Percentiles rank a stretch among this genome's conserved stretches.
phyloP scores from a whole-genome alignment of 2,113 vertebrate genomes.

The Steatornis caripensis region DNA sequence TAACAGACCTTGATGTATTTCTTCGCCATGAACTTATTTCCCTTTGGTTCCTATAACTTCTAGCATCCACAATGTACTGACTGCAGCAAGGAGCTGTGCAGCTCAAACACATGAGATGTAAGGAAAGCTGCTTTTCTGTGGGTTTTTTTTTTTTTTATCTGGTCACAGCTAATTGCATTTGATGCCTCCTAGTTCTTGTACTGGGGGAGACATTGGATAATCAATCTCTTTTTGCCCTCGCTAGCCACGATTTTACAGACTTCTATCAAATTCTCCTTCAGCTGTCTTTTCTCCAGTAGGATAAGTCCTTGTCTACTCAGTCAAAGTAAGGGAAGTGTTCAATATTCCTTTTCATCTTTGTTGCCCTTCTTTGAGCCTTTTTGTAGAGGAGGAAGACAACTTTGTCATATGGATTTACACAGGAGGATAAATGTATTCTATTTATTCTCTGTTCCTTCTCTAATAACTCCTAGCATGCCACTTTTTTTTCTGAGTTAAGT shows the following conservation, averaged over 20 bases:
- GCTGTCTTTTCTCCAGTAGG: background rate
- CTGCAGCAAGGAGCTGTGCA: background rate
- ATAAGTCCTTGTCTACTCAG: background rate
- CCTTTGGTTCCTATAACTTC: background rate
- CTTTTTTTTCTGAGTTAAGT: background rate
- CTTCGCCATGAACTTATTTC: background rate
- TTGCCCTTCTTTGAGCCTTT: background rate
- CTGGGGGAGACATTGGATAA: background rate
- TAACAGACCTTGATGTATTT: background rate
- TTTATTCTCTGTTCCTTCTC: background rate
- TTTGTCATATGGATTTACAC: accelerated
- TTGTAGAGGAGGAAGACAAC: background rate
- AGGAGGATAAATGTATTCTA: background rate
- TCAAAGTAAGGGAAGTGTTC: background rate
- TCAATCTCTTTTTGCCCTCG: background rate
- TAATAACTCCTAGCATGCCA: background rate
- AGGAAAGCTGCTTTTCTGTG: background rate
- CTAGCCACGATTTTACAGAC: background rate
- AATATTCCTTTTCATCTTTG: background rate
- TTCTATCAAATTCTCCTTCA: background rate
- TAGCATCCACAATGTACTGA: background rate
- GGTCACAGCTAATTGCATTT: background rate
- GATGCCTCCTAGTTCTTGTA: background rate
- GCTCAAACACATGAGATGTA: accelerated
- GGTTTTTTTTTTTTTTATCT: background rate